phyloP scores from a whole-genome alignment of 1,140 invertebrate genomes.

The Brachystomella parvula region DNA sequence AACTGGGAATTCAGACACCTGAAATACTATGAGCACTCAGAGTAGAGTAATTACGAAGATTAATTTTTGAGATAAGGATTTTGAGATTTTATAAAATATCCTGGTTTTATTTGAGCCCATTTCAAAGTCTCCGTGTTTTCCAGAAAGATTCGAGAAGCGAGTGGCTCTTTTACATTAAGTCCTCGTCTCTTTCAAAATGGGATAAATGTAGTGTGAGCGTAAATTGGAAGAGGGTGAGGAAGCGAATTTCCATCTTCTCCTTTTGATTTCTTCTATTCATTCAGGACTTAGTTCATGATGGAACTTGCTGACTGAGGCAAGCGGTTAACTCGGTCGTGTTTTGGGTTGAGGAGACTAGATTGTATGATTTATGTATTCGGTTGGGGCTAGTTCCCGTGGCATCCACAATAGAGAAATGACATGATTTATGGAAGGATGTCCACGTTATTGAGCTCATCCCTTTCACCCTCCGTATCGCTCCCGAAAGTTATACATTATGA shows the following conservation, averaged over 20 bases:
- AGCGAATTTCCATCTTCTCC: not conserved
- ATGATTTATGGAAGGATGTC: constrained; percentile 38
- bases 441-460: constrained; percentile 36
- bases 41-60: too few species aligned
- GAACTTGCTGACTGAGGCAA: constrained; percentile 3
- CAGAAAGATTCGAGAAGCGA: too few species aligned
- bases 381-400: constrained; percentile 13
- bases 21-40: too few species aligned
- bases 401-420: constrained; percentile 35
- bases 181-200: too few species aligned
- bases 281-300: not conserved
- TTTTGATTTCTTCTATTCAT: not conserved
- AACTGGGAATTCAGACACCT: too few species aligned
- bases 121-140: too few species aligned
- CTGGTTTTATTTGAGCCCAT: too few species aligned
- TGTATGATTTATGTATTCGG: constrained; percentile 34
- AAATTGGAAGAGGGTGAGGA: not conserved
- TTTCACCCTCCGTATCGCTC: constrained; percentile 18
- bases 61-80: too few species aligned
- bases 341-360: constrained; percentile 18
- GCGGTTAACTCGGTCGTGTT: not conserved
- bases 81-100: too few species aligned
- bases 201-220: not conserved
- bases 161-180: too few species aligned
- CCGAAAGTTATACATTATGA: constrained; percentile 29